Evolutionary conservation across 2,888 invertebrate genomes (phyloP).

Genomic region (Gortyna flavago): DNA sequence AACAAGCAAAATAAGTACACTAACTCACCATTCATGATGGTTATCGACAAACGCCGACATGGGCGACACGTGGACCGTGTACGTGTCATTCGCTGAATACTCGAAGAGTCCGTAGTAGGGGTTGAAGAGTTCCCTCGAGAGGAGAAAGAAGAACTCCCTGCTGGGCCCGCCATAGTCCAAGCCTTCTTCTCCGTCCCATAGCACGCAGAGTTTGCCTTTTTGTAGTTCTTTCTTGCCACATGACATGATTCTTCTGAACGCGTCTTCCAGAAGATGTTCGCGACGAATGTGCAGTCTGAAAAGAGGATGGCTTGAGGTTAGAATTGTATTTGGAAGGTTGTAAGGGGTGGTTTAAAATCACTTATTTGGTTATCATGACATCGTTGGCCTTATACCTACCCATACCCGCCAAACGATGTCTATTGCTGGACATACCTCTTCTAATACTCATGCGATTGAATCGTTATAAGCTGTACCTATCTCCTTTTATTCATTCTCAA

Average conservation of each 20-base stretch:
- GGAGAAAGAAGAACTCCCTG: constrained; percentile 98
- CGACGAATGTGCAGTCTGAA: constrained; percentile 97
- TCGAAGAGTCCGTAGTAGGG: constrained; percentile 99
- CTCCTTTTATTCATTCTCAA: not conserved
- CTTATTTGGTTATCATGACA: not conserved
- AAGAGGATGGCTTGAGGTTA: constrained; percentile 19
- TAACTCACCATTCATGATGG: constrained; percentile 96
- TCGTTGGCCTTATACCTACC: not conserved
- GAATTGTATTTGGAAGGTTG: not conserved
- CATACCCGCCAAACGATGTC: not conserved
- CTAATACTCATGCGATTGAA: not conserved
- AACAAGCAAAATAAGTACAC: not conserved
- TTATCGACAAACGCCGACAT: constrained; percentile 99
- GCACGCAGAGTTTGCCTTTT: constrained; percentile 97
- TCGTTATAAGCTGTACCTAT: not conserved
- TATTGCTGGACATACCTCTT: not conserved
- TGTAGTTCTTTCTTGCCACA: constrained; percentile 98
- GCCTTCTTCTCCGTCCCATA: constrained; percentile 98
- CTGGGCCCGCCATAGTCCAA: constrained; percentile 99
- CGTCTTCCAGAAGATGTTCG: constrained; percentile 98
- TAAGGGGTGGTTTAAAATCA: not conserved
- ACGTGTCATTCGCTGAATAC: constrained; percentile 99
- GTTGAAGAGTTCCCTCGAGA: constrained; percentile 99
- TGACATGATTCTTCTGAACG: constrained; percentile 98
- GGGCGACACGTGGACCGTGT: constrained; percentile 98